Percentiles rank a stretch among this genome's conserved stretches.
Evolutionary conservation across 1,140 invertebrate species (phyloP).

Genomic region (Drosophila kikkawai): DNA sequence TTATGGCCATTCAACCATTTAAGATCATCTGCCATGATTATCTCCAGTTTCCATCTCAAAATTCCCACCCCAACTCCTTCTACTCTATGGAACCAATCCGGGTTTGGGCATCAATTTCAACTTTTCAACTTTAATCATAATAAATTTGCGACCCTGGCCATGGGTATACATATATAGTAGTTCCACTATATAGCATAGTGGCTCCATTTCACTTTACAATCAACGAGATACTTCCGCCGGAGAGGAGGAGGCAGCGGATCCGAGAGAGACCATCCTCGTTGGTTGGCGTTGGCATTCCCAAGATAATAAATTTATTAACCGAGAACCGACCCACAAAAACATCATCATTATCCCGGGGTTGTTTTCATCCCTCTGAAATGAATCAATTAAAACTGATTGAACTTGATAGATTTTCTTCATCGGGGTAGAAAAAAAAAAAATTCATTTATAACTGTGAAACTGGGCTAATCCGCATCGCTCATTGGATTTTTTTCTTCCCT

Average conservation of each 20-base stretch:
- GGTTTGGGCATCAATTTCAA: conserved; percentile 73
- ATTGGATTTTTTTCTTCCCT: conserved; percentile 12
- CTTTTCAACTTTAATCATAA: conserved; percentile 80
- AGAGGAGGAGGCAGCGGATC: conserved; percentile 21
- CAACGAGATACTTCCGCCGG: conserved; percentile 75
- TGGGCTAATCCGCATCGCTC: conserved; percentile 69
- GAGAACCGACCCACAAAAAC: conserved; percentile 35
- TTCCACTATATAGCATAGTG: conserved; percentile 6
- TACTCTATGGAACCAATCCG: neutral
- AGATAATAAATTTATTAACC: conserved; percentile 84
- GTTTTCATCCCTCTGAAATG: conserved; percentile 50
- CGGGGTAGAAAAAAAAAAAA: conserved; percentile 1
- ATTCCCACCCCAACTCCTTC: conserved; percentile 29
- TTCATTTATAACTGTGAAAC: conserved; percentile 58
- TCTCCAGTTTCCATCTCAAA: conserved; percentile 8
- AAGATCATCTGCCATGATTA: conserved; percentile 49
- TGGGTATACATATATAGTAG: neutral
- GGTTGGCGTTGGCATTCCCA: conserved; percentile 58
- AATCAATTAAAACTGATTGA: conserved; percentile 84
- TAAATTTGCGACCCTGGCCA: conserved; percentile 67
- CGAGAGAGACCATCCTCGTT: neutral
- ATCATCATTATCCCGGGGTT: conserved; percentile 64
- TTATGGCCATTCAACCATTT: conserved; percentile 41
- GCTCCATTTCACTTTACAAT: conserved; percentile 73
- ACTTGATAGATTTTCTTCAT: conserved; percentile 68